Evolutionary conservation across 1,140 invertebrate genomes (phyloP), one percentile per base, ranked within the genome.

Genomic region (Drosophila oshimai): DNA sequence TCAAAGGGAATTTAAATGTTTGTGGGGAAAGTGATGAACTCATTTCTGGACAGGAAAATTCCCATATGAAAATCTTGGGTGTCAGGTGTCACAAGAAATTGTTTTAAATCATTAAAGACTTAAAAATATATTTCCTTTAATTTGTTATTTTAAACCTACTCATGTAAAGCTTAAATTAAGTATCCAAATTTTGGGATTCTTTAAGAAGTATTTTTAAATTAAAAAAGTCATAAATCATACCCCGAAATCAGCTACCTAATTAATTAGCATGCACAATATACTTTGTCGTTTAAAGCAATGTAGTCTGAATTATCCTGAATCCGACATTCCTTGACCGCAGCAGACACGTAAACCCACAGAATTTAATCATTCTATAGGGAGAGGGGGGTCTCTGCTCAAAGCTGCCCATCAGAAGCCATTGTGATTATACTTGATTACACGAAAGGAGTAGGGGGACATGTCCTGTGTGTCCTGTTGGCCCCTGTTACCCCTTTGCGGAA

Each of bases 341-440:
- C n/a, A 20, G 10, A 46, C n/a, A 15, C 15, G 10, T 42, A 10
- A 5, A 20, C 29, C 24, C 54, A 29, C 31, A 37, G 20, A 31
- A 65, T 36, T 24, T 62, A 65, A 64, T 65, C 61, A 65, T 64
- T 24, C 41, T 29, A 17, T 29, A 29, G 12, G n/a, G 31, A 26
- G 6, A n/a, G 51, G 13, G 3, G 28, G n/a, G 29, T n/a, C n/a
- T n/a, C n/a, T n/a, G n/a, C n/a, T n/a, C n/a, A n/a, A n/a, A n/a
- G n/a, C n/a, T n/a, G n/a, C n/a, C n/a, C n/a, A n/a, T n/a, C 17
- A 22, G 54, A 62, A 47, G 57, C 60, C 60, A 64, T 64, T 64
- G 60, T 64, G 60, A 64, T 64, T 64, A 64, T 37, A 64, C 29
- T 64, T 64, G 57, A 64, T 64, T 62, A 47, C 13, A 26, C 18